phyloP scores from a whole-genome alignment of 2,888 invertebrate species.

The Eristalis pertinax region DNA sequence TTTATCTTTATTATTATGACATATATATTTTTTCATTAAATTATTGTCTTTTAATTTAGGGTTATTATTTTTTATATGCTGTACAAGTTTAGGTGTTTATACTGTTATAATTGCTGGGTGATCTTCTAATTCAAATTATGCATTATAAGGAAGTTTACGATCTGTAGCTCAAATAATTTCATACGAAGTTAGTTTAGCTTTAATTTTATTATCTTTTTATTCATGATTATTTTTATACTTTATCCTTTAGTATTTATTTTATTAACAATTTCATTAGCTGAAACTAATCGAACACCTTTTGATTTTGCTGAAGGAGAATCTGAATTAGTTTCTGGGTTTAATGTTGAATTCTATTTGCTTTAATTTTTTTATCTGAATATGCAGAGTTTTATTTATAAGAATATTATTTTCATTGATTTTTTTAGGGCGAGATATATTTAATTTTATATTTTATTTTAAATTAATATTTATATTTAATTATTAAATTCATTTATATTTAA shows the following conservation, averaged over 20 bases:
- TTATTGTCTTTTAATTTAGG: constrained; percentile 84
- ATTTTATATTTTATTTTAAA: constrained; percentile 83
- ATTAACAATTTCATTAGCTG: constrained; percentile 85
- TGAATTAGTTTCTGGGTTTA: constrained; percentile 90
- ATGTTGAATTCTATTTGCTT: constrained; percentile 88
- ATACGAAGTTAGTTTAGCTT: constrained; percentile 87
- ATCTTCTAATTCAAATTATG: constrained; percentile 88
- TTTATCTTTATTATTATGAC: constrained; percentile 84
- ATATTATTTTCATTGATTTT: constrained; percentile 84
- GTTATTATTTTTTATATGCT: constrained; percentile 85
- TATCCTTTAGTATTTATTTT: constrained; percentile 84
- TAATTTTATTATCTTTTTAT: constrained; percentile 85
- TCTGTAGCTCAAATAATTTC: constrained; percentile 89
- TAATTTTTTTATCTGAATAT: constrained; percentile 89
- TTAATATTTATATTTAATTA: constrained; percentile 83
- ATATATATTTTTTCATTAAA: constrained; percentile 83
- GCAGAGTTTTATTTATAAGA: constrained; percentile 86
- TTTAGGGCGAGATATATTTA: constrained; percentile 83
- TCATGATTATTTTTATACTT: constrained; percentile 83
- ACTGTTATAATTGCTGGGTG: constrained; percentile 85
- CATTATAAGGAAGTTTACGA: constrained; percentile 86
- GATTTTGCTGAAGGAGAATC: constrained; percentile 91
- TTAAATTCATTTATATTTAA: constrained; percentile 85
- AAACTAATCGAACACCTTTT: constrained; percentile 89
- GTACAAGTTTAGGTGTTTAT: constrained; percentile 86